Evolutionary conservation across 2,797 vertebrate genomes (phyloP).

Genomic region (Sebastes glaucus): DNA sequence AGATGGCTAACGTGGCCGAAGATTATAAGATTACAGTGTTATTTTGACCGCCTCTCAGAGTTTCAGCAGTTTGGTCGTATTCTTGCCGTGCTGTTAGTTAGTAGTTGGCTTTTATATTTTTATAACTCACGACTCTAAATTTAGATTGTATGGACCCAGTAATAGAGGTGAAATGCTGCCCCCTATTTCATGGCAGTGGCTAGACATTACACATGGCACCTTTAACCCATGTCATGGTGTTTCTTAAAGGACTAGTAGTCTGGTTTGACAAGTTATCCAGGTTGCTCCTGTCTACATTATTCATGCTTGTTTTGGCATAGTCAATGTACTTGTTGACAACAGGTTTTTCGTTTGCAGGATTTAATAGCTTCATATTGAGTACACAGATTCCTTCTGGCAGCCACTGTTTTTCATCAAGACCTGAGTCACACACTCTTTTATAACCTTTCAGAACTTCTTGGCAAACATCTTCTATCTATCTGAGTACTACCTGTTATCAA

Average conservation of each 20-base stretch:
- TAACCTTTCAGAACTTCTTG: not conserved
- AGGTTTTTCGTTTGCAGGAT: not conserved
- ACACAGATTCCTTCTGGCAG: not conserved
- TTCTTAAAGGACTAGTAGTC: not conserved
- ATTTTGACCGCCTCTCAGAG: no score
- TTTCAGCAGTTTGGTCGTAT: no score
- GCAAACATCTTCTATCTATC: not conserved
- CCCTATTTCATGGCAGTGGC: not conserved
- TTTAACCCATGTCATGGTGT: not conserved
- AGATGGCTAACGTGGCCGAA: no score
- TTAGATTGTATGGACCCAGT: not conserved
- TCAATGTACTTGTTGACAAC: not conserved
- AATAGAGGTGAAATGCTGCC: not conserved
- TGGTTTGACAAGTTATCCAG: not conserved
- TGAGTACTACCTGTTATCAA: not conserved
- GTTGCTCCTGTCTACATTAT: not conserved
- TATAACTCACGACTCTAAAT: accelerated
- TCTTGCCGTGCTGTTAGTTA: no score
- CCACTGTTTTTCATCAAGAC: not conserved
- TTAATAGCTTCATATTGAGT: not conserved
- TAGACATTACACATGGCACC: not conserved
- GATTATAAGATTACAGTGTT: no score
- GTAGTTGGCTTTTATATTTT: no score
- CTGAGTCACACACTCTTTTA: not conserved
- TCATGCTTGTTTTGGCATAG: not conserved